Conservation (phyloP, 2,888 invertebrate genomes). For the Andrena minutula region DNA sequence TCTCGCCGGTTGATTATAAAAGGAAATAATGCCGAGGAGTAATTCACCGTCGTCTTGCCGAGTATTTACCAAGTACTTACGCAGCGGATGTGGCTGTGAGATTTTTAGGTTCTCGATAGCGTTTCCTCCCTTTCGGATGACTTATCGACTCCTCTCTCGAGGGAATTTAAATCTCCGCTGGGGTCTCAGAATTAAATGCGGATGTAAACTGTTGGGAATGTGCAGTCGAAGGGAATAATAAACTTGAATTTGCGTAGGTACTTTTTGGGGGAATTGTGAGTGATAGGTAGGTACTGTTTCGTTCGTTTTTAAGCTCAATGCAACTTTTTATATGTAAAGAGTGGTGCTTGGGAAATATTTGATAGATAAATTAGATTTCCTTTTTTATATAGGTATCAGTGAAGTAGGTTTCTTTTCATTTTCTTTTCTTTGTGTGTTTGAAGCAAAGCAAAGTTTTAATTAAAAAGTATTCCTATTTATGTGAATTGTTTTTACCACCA, state of each 20-base stretch:
- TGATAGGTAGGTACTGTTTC: background rate
- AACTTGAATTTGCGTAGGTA: background rate
- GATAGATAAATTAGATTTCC: too few relatives aligned
- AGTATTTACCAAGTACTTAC: background rate
- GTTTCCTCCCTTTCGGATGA: background rate
- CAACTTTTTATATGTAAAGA: too few relatives aligned
- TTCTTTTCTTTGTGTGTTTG: too few relatives aligned
- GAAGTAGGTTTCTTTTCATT: too few relatives aligned
- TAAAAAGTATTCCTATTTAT: background rate
- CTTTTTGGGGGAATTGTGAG: background rate
- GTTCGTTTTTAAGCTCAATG: too few relatives aligned
- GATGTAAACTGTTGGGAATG: background rate
- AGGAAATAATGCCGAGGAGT: constrained; percentile 2
- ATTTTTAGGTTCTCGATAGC: background rate
- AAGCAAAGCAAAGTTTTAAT: background rate
- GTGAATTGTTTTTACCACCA: background rate
- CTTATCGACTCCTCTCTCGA: background rate
- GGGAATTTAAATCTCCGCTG: constrained; percentile 6
- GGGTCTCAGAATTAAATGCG: background rate
- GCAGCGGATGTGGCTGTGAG: background rate
- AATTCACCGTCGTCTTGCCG: constrained; percentile 4
- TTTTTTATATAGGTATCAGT: too few relatives aligned
- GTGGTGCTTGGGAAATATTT: too few relatives aligned
- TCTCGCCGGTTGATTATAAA: constrained; percentile 1
- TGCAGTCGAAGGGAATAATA: background rate